phyloP scores from a whole-genome alignment of 2,888 invertebrate genomes.

The Hirtodrosophila histrioides region DNA sequence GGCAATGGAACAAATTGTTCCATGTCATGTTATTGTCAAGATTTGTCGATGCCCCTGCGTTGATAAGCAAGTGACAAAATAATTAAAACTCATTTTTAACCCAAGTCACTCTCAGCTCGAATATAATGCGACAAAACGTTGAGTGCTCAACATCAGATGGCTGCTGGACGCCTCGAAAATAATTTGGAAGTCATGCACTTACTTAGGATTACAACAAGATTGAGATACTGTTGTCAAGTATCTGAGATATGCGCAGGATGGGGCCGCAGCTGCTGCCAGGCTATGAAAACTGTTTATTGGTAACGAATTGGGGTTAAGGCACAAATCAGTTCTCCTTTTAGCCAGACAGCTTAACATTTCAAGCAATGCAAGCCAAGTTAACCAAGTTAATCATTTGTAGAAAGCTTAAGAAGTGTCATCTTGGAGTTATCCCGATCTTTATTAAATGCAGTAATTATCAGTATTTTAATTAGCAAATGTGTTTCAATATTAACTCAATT shows the following conservation, averaged over 20 bases:
- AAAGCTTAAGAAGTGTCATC: too few species aligned
- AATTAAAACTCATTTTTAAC: slow-evolving; percentile 70
- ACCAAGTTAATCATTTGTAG: too few species aligned
- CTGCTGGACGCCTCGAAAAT: slow-evolving; percentile 23
- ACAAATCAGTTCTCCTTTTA: not conserved
- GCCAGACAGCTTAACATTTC: not conserved
- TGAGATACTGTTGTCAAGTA: slow-evolving; percentile 28
- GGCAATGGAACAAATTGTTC: slow-evolving; percentile 79
- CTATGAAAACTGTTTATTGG: slow-evolving; percentile 1
- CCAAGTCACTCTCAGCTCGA: slow-evolving; percentile 27
- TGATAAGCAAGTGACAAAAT: slow-evolving; percentile 78
- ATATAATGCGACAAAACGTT: slow-evolving; percentile 59
- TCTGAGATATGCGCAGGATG: slow-evolving; percentile 4
- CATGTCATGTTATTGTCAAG: slow-evolving; percentile 82
- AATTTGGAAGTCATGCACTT: slow-evolving; percentile 65
- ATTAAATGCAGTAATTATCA: too few species aligned
- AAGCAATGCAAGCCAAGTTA: slow-evolving; percentile 18
- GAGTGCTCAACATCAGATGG: slow-evolving; percentile 44
- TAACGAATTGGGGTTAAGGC: too few species aligned
- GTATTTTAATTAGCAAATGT: too few species aligned
- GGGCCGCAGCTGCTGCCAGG: slow-evolving; percentile 5
- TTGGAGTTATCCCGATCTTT: too few species aligned
- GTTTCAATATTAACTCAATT: too few species aligned
- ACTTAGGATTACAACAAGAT: slow-evolving; percentile 51
- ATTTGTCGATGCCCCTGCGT: slow-evolving; percentile 66